These are phyloP conservation scores for Gallinago stenura DNA, from an alignment of 2,797 vertebrate species.

Conservation along the genomic window DNA sequence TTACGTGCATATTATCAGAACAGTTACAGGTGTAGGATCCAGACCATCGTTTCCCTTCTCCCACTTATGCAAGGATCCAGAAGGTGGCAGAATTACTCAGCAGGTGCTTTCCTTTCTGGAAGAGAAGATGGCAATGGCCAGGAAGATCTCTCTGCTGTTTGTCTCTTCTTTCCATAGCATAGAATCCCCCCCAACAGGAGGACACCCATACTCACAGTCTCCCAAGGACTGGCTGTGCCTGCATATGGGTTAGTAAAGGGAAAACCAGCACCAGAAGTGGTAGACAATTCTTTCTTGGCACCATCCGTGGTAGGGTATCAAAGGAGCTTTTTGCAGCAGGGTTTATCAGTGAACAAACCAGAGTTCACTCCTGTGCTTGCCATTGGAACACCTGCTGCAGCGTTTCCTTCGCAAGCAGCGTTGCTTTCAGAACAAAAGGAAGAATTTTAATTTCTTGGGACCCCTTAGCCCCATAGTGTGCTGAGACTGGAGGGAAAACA, in stretches of 20 bases:
- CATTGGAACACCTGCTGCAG: not conserved
- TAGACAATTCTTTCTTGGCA: not conserved
- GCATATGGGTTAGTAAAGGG: not conserved
- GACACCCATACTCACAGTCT: not conserved
- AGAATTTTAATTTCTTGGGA: not conserved
- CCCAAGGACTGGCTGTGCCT: not conserved
- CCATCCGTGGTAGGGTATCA: not conserved
- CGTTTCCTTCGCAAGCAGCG: not conserved
- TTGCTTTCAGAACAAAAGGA: not conserved
- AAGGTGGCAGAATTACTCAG: conserved; percentile 15
- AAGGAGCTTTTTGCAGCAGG: not conserved
- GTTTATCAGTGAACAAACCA: not conserved
- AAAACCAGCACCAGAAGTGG: not conserved
- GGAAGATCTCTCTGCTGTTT: not conserved
- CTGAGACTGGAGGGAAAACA: not conserved
- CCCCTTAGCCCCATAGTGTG: not conserved
- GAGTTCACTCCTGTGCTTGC: not conserved
- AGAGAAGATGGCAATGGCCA: not conserved
- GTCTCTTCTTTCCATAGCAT: not conserved
- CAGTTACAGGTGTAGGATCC: not conserved
- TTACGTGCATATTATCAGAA: not conserved
- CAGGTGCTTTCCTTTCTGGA: not conserved
- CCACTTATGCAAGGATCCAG: not conserved
- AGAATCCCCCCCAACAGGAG: not conserved
- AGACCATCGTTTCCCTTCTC: not conserved